These are phyloP conservation scores for Acrocephalus arundinaceus DNA, from an alignment of 2,113 vertebrate genomes.

Conservation along the genomic window DNA sequence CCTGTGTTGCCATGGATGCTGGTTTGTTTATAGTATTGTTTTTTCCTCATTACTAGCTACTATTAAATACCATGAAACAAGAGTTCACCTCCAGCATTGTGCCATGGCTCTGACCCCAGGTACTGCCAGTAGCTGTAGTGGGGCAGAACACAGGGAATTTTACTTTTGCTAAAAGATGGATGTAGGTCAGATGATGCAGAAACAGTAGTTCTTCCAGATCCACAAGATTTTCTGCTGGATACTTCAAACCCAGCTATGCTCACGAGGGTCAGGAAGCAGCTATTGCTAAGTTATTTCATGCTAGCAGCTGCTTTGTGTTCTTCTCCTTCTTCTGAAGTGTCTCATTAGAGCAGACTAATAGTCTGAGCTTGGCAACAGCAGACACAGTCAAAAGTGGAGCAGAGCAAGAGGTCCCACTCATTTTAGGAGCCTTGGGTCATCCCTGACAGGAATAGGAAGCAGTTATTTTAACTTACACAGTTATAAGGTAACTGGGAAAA, in stretches of 20 bases:
- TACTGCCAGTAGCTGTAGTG: not conserved
- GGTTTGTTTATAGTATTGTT: constrained; percentile 2
- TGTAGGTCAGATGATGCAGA: not conserved
- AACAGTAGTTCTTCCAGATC: not conserved
- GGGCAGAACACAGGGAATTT: not conserved
- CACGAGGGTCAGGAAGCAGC: not conserved
- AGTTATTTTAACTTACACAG: not conserved
- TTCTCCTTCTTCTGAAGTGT: not conserved
- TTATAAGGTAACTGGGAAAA: not conserved
- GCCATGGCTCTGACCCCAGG: not conserved
- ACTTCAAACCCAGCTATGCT: not conserved
- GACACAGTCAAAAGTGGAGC: not conserved
- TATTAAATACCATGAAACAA: not conserved
- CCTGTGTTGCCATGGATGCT: not conserved
- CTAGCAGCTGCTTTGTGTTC: not conserved
- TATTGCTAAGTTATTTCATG: not conserved
- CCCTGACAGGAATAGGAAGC: not conserved
- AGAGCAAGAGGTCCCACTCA: not conserved
- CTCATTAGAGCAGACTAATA: not conserved
- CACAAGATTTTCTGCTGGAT: not conserved
- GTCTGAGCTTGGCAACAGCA: not conserved
- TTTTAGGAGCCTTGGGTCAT: not conserved
- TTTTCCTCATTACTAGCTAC: not conserved
- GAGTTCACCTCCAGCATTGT: not conserved
- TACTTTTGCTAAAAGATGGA: not conserved